Conservation (phyloP, 2,888 invertebrate genomes). For the Stenodema calcarata region DNA sequence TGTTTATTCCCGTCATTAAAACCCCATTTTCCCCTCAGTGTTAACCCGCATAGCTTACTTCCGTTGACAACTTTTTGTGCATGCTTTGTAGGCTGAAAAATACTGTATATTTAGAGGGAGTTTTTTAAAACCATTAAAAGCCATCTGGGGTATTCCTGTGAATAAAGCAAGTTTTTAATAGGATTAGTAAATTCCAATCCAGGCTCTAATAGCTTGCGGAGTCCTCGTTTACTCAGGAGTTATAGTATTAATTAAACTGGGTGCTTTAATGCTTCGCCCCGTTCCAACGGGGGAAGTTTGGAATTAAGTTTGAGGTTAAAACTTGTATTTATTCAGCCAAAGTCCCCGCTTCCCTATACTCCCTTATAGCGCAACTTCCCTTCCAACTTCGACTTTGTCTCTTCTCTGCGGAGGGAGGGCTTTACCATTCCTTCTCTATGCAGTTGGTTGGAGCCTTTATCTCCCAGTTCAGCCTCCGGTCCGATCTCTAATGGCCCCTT, state of each 20-base stretch:
- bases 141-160: neutral
- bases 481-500: conserved; percentile 37
- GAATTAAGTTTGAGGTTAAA: conserved; percentile 52
- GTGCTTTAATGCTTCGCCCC: conserved; percentile 44
- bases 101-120: neutral
- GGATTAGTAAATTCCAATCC: conserved; percentile 46
- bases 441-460: conserved; percentile 38
- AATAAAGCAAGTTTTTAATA: conserved; percentile 50
- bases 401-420: neutral
- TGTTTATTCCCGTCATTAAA: conserved; percentile 38
- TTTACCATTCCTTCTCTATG: neutral
- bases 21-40: conserved; percentile 7
- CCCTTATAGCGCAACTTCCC: conserved; percentile 42
- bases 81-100: neutral
- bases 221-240: conserved; percentile 47
- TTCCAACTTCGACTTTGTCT: conserved; percentile 15
- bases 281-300: conserved; percentile 45
- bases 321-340: conserved; percentile 51
- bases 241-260: conserved; percentile 50
- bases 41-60: conserved; percentile 20
- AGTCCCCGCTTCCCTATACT: conserved; percentile 22
- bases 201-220: conserved; percentile 32
- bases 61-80: conserved; percentile 18
- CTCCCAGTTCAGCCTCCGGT: conserved; percentile 5
- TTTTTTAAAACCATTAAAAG: neutral